Evolutionary conservation across 2,888 invertebrate genomes (phyloP), one percentile per base, ranked within the genome.

Genomic region (Ectemnius lituratus): DNA sequence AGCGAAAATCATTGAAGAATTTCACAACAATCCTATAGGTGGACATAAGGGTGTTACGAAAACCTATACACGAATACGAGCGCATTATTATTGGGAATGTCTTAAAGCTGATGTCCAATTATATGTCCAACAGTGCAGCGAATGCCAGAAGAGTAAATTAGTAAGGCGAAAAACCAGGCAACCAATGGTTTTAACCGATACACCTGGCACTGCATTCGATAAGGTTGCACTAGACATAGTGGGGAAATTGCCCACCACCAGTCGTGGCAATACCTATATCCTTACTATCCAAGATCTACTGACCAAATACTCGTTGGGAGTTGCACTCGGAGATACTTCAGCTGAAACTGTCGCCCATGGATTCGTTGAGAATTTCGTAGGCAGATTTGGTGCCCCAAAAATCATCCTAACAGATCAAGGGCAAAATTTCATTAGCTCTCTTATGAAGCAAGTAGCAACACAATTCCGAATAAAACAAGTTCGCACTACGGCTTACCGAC

Each of bases 241-340:
- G 49, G 52, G 60, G 8, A 20, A 20, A 2, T n/a, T 60, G 0
- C 2, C 60, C n/a, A 3, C 8, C 23, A 47, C 63, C 8, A 46
- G 8, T 0, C n/a, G 13, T 2, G 20, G 28, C 5, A 47, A 63
- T 2, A 16, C 0, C 0, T 28, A 52, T 27, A 63, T 63, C 0
- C 62, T 46, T 6, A 62, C 62, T 8, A 62, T 62, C 8, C 62
- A 62, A 18, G 62, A 62, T 20, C 20, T 62, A 0, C 16, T 62
- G 8, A 62, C 62, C 2, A 62, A 62, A 46, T 62, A 62, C 16
- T 62, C 62, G 8, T 2, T 62, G 4, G 37, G 13, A 2, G 23
- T 20, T 0, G 11, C 62, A 2, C 1, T 46, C 2, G 11, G 2
- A 14, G 8, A 18, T 2, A 20, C 62, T 18, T 2, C 62, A 14